Conservation (phyloP, 1,140 invertebrate species). For the Doryteuthis pealeii region DNA sequence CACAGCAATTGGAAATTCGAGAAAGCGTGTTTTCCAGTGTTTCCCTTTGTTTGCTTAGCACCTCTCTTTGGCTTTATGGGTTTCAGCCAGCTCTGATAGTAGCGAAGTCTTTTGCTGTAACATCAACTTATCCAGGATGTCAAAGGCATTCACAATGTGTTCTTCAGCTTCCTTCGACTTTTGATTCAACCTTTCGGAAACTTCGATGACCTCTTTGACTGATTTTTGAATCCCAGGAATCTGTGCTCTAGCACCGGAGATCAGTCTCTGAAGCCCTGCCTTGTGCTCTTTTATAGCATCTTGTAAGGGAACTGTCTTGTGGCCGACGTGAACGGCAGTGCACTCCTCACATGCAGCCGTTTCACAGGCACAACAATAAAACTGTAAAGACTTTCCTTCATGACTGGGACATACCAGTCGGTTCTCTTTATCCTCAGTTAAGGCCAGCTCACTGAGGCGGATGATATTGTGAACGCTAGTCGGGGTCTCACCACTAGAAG, state of each 20-base stretch:
- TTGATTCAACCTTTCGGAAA: constrained; percentile 48
- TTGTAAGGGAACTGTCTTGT: constrained; percentile 59
- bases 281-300: constrained; percentile 64
- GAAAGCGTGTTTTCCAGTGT: constrained; percentile 58
- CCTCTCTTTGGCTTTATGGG: constrained; percentile 59
- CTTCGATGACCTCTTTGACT: constrained; percentile 56
- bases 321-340: constrained; percentile 63
- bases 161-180: constrained; percentile 53
- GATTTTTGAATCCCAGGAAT: constrained; percentile 60
- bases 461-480: constrained; percentile 33
- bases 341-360: constrained; percentile 65
- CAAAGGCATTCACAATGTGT: constrained; percentile 57
- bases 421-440: constrained; percentile 27
- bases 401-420: constrained; percentile 57
- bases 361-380: constrained; percentile 65
- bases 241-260: constrained; percentile 59
- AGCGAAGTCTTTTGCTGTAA: constrained; percentile 58
- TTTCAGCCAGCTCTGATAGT: constrained; percentile 59
- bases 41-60: constrained; percentile 59
- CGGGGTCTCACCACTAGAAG: constrained; percentile 20
- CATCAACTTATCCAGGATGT: constrained; percentile 53
- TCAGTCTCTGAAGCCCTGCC: constrained; percentile 53
- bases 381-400: constrained; percentile 60
- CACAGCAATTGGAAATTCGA: constrained; percentile 61
- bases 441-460: constrained; percentile 31